Conservation (phyloP, 2,113 vertebrate genomes). For the Leptobrachium leishanense region DNA sequence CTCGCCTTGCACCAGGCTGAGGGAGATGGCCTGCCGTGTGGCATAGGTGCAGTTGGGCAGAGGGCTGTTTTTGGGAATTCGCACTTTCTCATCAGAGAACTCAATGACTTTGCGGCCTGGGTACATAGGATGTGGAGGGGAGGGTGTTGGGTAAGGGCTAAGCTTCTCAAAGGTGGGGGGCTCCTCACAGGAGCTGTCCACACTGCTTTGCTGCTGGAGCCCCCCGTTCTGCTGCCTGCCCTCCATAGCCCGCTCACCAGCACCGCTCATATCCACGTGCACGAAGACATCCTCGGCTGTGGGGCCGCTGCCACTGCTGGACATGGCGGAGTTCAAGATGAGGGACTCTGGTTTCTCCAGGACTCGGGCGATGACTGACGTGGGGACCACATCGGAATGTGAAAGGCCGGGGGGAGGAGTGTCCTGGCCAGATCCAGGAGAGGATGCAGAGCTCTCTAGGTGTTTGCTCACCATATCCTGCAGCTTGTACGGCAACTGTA, state of each 20-base stretch:
- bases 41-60: slow-evolving; percentile 96
- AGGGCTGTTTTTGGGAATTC: slow-evolving; percentile 93
- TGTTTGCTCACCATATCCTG: slow-evolving; percentile 97
- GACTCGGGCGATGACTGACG: slow-evolving; percentile 90
- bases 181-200: slow-evolving; percentile 68
- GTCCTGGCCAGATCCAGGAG: slow-evolving; percentile 64
- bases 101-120: slow-evolving; percentile 94
- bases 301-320: slow-evolving; percentile 79
- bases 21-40: slow-evolving; percentile 93
- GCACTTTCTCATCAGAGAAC: slow-evolving; percentile 94
- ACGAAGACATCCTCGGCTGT: slow-evolving; percentile 94
- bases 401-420: slow-evolving; percentile 69
- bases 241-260: slow-evolving; percentile 34
- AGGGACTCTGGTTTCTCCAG: slow-evolving; percentile 96
- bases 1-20: slow-evolving; percentile 86
- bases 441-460: slow-evolving; percentile 78
- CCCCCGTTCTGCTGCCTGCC: slow-evolving; percentile 75
- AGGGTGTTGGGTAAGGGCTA: slow-evolving; percentile 84
- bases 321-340: slow-evolving; percentile 89
- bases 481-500: slow-evolving; percentile 91
- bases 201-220: slow-evolving; percentile 69
- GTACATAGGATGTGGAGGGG: slow-evolving; percentile 81
- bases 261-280: slow-evolving; percentile 93
- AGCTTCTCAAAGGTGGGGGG: slow-evolving; percentile 84
- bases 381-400: slow-evolving; percentile 86